These are phyloP conservation scores for Sebastes jordani DNA, from an alignment of 2,797 vertebrate genomes.

Conservation along the genomic window DNA sequence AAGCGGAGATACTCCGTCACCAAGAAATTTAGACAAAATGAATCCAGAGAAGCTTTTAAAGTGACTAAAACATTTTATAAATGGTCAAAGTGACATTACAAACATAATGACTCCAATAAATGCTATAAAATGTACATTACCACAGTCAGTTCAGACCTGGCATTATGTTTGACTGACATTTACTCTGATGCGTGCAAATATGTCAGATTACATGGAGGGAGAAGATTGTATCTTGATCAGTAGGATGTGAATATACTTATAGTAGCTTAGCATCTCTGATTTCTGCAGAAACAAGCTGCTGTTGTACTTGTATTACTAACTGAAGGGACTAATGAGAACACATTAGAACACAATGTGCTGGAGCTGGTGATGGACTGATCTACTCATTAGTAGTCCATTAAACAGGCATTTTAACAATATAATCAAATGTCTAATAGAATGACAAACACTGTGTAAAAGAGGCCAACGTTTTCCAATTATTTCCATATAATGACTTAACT, in stretches of 20 bases:
- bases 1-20: not conserved
- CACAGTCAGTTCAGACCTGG: not conserved
- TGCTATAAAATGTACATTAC: not conserved
- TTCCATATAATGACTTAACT: not conserved
- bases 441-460: not conserved
- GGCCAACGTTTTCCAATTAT: not conserved
- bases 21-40: not conserved
- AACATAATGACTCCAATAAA: not conserved
- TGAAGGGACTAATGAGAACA: conserved; percentile 9
- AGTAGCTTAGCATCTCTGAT: not conserved
- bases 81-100: not conserved
- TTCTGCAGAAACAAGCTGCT: conserved; percentile 12
- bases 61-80: not conserved
- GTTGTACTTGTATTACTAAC: not conserved
- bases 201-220: not conserved
- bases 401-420: not conserved
- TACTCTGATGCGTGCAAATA: not conserved
- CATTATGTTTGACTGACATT: not conserved
- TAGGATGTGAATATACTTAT: no score
- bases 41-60: not conserved
- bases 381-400: not conserved
- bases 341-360: conserved; percentile 1
- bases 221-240: no score
- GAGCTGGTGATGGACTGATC: not conserved
- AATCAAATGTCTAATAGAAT: not conserved